Conservation (phyloP, 2,888 invertebrate genomes). For the Mantis religiosa region DNA sequence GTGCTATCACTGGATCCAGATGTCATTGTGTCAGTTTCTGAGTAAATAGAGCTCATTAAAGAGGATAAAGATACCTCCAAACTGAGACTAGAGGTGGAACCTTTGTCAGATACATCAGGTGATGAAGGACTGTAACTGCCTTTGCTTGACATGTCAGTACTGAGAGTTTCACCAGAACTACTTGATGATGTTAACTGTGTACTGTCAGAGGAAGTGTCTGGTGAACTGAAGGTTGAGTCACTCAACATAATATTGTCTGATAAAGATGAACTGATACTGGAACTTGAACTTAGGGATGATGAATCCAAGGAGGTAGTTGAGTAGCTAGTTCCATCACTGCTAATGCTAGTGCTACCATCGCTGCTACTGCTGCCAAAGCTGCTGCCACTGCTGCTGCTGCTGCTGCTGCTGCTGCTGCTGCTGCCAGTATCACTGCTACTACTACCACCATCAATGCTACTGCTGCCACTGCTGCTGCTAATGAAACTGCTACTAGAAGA, state of each 20-base stretch:
- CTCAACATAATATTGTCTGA: constrained; percentile 51
- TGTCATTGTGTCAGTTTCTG: constrained; percentile 9
- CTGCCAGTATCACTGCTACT: not conserved
- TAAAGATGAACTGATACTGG: constrained; percentile 38
- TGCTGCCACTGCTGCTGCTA: not conserved
- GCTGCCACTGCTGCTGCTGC: not conserved
- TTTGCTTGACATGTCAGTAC: not conserved
- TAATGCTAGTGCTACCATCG: no score
- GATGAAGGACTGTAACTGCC: not conserved
- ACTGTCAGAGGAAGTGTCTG: constrained; percentile 2
- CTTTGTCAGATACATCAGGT: not conserved
- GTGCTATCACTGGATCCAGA: not conserved
- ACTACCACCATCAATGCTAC: not conserved
- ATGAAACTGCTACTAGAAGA: not conserved
- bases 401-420: not conserved
- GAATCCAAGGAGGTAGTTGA: not conserved
- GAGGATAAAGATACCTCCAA: not conserved
- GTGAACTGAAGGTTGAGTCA: constrained; percentile 42
- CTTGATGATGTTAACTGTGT: not conserved
- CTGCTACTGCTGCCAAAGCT: not conserved
- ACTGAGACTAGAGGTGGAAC: not conserved
- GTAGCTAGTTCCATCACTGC: not conserved
- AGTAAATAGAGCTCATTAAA: not conserved
- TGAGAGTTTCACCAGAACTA: not conserved
- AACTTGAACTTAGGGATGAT: constrained; percentile 12